A percentile compares a stretch with the other conserved stretches of the same genome.
Evolutionary conservation across 2,113 vertebrate genomes (phyloP).

Genomic region (Ceyx margarethae): DNA sequence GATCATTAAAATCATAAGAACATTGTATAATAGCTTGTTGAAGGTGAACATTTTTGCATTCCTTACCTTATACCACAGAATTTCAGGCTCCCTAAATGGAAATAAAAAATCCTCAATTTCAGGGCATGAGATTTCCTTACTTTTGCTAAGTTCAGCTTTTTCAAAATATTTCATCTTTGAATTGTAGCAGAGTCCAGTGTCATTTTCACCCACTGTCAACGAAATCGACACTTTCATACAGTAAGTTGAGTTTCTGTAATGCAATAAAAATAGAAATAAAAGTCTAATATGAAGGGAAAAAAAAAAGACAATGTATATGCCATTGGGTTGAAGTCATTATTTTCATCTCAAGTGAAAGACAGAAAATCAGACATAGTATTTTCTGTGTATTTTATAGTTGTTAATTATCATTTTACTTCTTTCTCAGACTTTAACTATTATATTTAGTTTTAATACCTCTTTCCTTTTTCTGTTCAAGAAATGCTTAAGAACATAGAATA

Average conservation of each 20-base stretch:
- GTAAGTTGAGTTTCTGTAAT: conserved; percentile 94
- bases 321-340: neutral
- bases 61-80: conserved; percentile 97
- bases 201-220: conserved; percentile 93
- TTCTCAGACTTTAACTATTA: neutral
- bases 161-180: conserved; percentile 97
- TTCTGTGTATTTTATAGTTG: neutral
- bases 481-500: neutral
- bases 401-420: neutral
- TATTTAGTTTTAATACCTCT: neutral
- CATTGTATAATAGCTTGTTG: neutral
- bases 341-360: neutral
- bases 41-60: neutral
- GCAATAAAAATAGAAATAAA: conserved; percentile 65
- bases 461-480: conserved; percentile 22
- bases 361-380: neutral
- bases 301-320: neutral
- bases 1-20: neutral
- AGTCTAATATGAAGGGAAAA: neutral
- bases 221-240: conserved; percentile 99
- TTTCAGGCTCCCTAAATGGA: conserved; percentile 86
- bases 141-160: conserved; percentile 98
- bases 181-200: conserved; percentile 97
- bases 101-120: conserved; percentile 92
- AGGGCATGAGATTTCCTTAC: conserved; percentile 93